These are phyloP conservation scores for Calyptomena viridis DNA, from an alignment of 2,113 vertebrate species.

Conservation along the genomic window DNA sequence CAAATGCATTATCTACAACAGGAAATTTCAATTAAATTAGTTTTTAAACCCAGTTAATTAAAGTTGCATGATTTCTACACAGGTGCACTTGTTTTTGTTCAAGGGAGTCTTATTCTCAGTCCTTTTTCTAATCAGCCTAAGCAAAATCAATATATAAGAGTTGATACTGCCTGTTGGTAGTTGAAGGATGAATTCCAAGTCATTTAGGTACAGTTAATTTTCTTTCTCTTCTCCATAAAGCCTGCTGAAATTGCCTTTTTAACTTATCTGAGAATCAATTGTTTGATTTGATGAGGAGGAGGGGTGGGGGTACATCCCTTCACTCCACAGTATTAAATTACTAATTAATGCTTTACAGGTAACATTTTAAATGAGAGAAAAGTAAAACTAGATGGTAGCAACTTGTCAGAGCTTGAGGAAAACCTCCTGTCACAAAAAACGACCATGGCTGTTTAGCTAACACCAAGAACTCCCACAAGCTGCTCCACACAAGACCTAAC, in stretches of 20 bases:
- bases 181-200: not conserved
- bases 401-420: not conserved
- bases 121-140: conserved; percentile 6
- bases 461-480: not conserved
- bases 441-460: not conserved
- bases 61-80: not conserved
- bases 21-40: conserved; percentile 9
- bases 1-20: not conserved
- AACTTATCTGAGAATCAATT: not conserved
- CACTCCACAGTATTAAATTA: not conserved
- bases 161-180: not conserved
- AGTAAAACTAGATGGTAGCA: not conserved
- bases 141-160: conserved; percentile 20
- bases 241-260: not conserved
- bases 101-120: not conserved
- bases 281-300: not conserved
- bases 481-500: not conserved
- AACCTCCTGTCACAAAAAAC: not conserved
- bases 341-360: not conserved
- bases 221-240: not conserved
- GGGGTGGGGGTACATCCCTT: not conserved
- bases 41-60: conserved; percentile 44
- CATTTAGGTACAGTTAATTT: conserved; percentile 12
- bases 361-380: not conserved
- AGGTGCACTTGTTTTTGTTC: not conserved